phyloP scores from a whole-genome alignment of 2,797 vertebrate genomes.

The Streptopelia turtur region DNA sequence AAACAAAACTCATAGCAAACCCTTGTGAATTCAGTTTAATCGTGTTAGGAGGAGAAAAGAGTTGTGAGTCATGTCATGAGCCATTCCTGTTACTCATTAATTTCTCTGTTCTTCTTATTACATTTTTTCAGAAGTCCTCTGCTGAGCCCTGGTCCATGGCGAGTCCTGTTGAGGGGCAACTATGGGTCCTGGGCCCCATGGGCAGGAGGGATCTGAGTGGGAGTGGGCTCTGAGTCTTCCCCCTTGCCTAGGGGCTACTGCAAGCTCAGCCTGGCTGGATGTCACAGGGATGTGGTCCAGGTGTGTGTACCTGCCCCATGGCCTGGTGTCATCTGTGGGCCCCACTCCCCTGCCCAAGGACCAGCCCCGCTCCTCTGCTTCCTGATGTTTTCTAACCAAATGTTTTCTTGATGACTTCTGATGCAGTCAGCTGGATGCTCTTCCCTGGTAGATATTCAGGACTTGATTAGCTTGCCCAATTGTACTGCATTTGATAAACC shows the following conservation, averaged over 20 bases:
- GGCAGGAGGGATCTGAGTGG: background rate
- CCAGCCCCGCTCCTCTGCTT: accelerated
- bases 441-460: background rate
- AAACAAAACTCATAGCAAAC: background rate
- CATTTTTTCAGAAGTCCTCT: background rate
- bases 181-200: background rate
- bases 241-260: accelerated
- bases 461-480: background rate
- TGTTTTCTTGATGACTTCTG: background rate
- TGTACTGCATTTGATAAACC: background rate
- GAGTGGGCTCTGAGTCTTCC: accelerated
- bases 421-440: background rate
- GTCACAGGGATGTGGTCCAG: background rate
- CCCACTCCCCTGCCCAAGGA: background rate
- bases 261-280: background rate
- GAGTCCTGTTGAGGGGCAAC: background rate
- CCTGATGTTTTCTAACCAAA: background rate
- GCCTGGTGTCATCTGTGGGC: too few relatives aligned
- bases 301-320: accelerated
- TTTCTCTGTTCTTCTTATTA: background rate
- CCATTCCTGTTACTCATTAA: background rate
- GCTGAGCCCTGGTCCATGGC: background rate
- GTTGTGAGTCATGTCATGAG: background rate
- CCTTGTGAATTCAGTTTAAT: background rate
- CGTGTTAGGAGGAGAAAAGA: background rate